A percentile compares a stretch with the other conserved stretches of the same genome.
Conservation (phyloP, 2,797 vertebrate genomes). For the Lepidocolaptes lacrymiger region DNA sequence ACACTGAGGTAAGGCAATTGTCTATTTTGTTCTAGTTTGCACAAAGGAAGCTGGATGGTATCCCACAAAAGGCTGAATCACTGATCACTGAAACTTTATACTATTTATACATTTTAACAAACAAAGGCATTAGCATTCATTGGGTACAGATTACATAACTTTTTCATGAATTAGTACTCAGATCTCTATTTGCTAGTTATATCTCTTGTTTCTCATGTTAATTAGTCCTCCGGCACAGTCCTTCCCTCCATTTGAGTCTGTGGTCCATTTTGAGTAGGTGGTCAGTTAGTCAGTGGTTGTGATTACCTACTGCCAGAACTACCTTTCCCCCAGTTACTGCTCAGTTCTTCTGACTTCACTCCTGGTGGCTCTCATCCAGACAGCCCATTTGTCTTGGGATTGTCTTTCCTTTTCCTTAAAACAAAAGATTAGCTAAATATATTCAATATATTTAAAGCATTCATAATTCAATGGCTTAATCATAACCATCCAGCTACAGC, state of each 20-base stretch:
- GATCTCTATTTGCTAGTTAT: not conserved
- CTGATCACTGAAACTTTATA: not conserved
- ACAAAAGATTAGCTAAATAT: not conserved
- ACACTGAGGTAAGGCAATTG: not conserved
- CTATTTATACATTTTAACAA: not conserved
- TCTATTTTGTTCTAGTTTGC: not conserved
- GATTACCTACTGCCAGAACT: not conserved
- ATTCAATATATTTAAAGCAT: not conserved
- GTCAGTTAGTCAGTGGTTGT: not conserved
- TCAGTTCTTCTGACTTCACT: not conserved
- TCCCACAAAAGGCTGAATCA: not conserved
- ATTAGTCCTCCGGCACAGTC: not conserved
- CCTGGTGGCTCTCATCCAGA: not conserved
- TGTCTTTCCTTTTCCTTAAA: not conserved
- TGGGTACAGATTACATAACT: not conserved
- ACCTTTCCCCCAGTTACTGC: not conserved
- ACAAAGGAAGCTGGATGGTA: not conserved
- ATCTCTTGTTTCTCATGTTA: not conserved
- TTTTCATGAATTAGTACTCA: not conserved
- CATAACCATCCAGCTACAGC: not conserved
- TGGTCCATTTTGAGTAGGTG: not conserved
- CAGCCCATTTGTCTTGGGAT: not conserved
- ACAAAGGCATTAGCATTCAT: not conserved
- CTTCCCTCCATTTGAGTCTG: no score
- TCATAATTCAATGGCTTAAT: not conserved